These are phyloP conservation scores for Limanda limanda DNA, from an alignment of 2,113 vertebrate genomes.

Conservation along the genomic window DNA sequence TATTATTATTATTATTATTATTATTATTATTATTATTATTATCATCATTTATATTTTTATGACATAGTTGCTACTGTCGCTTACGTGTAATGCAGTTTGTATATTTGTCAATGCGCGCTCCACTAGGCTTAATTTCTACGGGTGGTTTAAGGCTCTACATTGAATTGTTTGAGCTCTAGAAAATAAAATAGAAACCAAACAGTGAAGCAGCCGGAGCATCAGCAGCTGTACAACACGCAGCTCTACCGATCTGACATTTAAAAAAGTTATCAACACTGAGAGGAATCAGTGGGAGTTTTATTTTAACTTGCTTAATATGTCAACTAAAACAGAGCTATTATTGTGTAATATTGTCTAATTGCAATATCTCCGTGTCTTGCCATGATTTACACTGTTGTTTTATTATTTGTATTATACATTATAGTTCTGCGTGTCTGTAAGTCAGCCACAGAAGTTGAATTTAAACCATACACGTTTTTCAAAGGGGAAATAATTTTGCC, in stretches of 20 bases:
- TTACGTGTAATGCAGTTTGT: neutral
- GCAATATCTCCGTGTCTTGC: neutral
- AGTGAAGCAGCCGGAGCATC: neutral
- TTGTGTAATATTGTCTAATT: neutral
- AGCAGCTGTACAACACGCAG: neutral
- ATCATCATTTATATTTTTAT: neutral
- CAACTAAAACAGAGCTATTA: neutral
- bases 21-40: neutral
- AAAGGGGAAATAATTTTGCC: neutral
- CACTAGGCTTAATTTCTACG: neutral
- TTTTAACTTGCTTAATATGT: neutral
- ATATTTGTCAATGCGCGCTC: neutral
- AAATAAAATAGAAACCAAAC: conserved; percentile 6
- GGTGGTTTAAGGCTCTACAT: neutral
- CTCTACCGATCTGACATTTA: neutral
- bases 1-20: conserved; percentile 5
- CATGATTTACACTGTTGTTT: neutral
- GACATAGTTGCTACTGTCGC: neutral
- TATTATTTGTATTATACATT: neutral
- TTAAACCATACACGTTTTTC: neutral
- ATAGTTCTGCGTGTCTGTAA: neutral
- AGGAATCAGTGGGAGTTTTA: neutral
- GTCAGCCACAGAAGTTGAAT: neutral
- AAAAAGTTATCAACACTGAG: neutral
- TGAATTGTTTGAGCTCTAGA: no score